Conservation (phyloP, 2,113 vertebrate species). For the Noturus placidus region DNA sequence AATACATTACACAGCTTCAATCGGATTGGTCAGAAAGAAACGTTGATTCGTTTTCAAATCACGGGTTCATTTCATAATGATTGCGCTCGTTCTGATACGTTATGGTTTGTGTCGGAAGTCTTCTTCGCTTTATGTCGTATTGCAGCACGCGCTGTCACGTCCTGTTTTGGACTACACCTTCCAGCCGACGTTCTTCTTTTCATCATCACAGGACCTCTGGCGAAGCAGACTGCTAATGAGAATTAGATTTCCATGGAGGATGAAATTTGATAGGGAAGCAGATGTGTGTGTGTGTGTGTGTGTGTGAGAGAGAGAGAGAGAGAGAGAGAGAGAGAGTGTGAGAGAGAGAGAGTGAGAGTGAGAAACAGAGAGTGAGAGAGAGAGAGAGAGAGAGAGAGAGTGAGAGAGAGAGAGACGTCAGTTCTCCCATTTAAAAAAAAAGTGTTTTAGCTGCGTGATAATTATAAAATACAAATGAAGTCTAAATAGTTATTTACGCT, state of each 20-base stretch:
- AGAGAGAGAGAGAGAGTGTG: too few species aligned
- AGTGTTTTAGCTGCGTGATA: not conserved
- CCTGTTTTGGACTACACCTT: not conserved
- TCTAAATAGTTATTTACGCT: not conserved
- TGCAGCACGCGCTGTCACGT: not conserved
- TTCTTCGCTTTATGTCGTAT: not conserved
- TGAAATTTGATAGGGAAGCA: constrained; percentile 16
- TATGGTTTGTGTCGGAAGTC: not conserved
- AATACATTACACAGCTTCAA: not conserved
- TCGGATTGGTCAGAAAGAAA: not conserved
- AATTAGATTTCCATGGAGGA: constrained; percentile 1
- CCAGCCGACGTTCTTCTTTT: not conserved
- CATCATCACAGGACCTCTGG: not conserved
- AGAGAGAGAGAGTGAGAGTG: not conserved
- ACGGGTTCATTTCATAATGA: not conserved
- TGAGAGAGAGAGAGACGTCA: not conserved
- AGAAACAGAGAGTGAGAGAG: not conserved
- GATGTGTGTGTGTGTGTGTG: not conserved
- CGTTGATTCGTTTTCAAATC: not conserved
- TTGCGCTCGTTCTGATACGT: not conserved
- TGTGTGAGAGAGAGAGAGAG: not conserved
- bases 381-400: not conserved
- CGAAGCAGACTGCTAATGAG: constrained; percentile 10
- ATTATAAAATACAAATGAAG: not conserved
- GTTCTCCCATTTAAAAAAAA: not conserved